Percentiles rank a stretch among this genome's conserved stretches.
Conservation (phyloP, 2,888 invertebrate species). For the Diaperis boleti region DNA sequence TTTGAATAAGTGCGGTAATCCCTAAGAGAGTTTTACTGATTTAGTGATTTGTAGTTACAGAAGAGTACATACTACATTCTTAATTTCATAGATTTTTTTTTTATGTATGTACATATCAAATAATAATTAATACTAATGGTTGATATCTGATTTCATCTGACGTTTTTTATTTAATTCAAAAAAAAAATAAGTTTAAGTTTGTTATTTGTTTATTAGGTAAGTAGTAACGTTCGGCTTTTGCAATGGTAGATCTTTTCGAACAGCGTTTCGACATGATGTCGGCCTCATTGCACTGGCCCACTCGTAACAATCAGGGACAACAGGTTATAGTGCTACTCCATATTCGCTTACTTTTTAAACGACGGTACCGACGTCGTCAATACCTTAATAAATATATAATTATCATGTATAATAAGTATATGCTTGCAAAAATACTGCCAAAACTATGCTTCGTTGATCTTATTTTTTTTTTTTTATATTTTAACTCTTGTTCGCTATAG, state of each 20-base stretch:
- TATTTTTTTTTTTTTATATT: slow-evolving; percentile 48
- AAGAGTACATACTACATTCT: too few species aligned
- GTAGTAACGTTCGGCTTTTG: not conserved
- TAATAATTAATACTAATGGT: too few species aligned
- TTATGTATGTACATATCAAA: too few species aligned
- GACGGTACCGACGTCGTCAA: slow-evolving; percentile 22
- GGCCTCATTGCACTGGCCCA: slow-evolving; percentile 61
- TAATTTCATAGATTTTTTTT: too few species aligned
- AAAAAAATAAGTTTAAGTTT: too few species aligned
- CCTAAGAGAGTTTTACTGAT: too few species aligned
- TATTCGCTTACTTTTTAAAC: slow-evolving; percentile 22
- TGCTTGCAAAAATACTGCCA: slow-evolving; percentile 67
- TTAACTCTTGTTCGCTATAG: slow-evolving; percentile 46
- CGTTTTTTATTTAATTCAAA: too few species aligned
- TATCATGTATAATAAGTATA: slow-evolving; percentile 51
- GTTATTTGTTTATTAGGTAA: too few species aligned
- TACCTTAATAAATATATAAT: slow-evolving; percentile 47
- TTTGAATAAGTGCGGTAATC: too few species aligned
- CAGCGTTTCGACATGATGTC: not conserved
- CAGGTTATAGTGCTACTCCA: slow-evolving; percentile 32
- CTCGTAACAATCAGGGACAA: slow-evolving; percentile 41
- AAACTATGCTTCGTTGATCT: slow-evolving; percentile 63
- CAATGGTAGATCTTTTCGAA: not conserved
- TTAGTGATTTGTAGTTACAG: too few species aligned
- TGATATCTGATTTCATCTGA: too few species aligned